These are phyloP conservation scores for Takifugu bimaculatus DNA, from an alignment of 2,113 vertebrate species.

Conservation along the genomic window DNA sequence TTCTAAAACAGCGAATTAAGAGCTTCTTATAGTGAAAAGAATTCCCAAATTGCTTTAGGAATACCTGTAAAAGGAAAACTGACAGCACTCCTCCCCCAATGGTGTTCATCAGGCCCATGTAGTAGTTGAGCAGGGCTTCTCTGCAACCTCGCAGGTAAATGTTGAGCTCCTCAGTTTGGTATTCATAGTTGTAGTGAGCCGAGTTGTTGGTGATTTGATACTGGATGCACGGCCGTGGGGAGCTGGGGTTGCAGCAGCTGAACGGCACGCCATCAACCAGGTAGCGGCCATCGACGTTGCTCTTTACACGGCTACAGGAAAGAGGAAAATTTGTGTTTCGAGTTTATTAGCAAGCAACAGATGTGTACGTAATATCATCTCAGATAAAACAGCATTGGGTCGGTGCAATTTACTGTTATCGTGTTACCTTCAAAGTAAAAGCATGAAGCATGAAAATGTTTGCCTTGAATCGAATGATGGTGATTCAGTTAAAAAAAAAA, in stretches of 20 bases:
- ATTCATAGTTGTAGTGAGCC: conserved; percentile 80
- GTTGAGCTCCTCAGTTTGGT: conserved; percentile 80
- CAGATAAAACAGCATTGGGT: too few species aligned
- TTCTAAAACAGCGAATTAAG: too few species aligned
- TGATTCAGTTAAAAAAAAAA: too few species aligned
- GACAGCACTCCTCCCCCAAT: conserved; percentile 75
- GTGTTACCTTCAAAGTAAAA: too few species aligned
- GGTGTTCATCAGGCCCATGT: conserved; percentile 78
- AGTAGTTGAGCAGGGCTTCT: conserved; percentile 75
- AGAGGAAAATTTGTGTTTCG: background rate
- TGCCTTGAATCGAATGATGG: too few species aligned
- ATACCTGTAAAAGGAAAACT: conserved; percentile 78
- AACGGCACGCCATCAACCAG: conserved; percentile 80
- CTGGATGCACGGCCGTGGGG: conserved; percentile 81
- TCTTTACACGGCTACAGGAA: conserved; percentile 74
- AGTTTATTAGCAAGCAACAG: too few species aligned
- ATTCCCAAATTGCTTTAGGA: background rate
- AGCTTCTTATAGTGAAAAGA: background rate
- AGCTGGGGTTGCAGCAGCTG: conserved; percentile 82
- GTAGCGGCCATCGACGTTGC: conserved; percentile 81
- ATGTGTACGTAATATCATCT: too few species aligned
- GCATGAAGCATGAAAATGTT: too few species aligned
- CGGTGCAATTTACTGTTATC: too few species aligned
- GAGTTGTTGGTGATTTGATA: conserved; percentile 78
- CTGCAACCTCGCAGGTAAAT: conserved; percentile 77